These are phyloP conservation scores for Mus caroli DNA, from an alignment of 2,797 vertebrate genomes.

Conservation along the genomic window DNA sequence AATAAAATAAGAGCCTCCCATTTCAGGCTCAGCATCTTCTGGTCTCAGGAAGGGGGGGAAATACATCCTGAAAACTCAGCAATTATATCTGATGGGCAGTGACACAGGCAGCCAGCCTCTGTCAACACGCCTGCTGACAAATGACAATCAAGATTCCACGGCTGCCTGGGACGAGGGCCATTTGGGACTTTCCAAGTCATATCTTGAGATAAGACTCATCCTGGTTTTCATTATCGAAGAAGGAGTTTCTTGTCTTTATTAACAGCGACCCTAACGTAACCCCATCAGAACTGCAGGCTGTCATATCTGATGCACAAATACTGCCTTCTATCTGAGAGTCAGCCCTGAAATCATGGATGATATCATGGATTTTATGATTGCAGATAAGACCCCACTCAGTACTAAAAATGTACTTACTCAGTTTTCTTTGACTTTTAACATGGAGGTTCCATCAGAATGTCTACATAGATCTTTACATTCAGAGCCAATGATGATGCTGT, in stretches of 20 bases:
- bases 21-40: conserved; percentile 67
- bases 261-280: background rate
- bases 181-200: conserved; percentile 47
- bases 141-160: conserved; percentile 55
- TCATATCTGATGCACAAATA: background rate
- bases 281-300: background rate
- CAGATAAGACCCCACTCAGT: background rate
- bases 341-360: background rate
- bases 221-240: conserved; percentile 39
- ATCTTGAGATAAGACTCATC: conserved; percentile 4
- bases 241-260: conserved; percentile 51
- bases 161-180: conserved; percentile 58
- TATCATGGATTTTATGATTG: background rate
- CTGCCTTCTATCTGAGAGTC: background rate
- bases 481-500: background rate
- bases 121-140: conserved; percentile 66
- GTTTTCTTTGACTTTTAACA: conserved; percentile 19
- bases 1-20: conserved; percentile 61
- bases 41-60: conserved; percentile 9
- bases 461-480: background rate
- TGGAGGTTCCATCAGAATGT: background rate
- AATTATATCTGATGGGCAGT: conserved; percentile 55
- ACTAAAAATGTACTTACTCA: conserved; percentile 13
- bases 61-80: conserved; percentile 62
- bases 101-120: conserved; percentile 54